Evolutionary conservation across 2,888 invertebrate genomes (phyloP).

Genomic region (Caenorhabditis doughertyi): DNA sequence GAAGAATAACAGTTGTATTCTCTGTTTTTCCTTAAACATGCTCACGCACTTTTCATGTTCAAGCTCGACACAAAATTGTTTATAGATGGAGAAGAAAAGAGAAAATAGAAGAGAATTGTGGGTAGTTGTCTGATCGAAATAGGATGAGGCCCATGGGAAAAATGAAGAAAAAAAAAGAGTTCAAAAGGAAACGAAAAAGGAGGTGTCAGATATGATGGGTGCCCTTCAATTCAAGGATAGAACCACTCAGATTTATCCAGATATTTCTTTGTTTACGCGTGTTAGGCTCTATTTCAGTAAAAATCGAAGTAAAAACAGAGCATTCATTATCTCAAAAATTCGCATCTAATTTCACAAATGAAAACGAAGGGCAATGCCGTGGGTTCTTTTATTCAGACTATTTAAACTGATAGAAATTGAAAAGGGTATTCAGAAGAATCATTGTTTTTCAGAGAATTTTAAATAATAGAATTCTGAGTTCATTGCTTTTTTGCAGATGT

Average conservation of each 20-base stretch:
- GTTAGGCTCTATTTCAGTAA: too few relatives aligned
- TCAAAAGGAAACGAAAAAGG: background rate
- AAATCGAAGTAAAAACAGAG: too few relatives aligned
- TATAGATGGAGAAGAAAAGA: slow-evolving; percentile 29
- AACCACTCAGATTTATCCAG: too few relatives aligned
- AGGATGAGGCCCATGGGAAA: slow-evolving; percentile 9
- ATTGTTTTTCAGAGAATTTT: background rate
- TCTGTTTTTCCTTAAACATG: slow-evolving; percentile 37
- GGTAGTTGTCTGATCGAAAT: slow-evolving; percentile 21
- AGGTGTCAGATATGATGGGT: background rate
- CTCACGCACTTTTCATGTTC: slow-evolving; percentile 44
- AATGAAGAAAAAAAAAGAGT: background rate
- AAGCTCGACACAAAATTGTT: slow-evolving; percentile 42
- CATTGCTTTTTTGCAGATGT: too few relatives aligned
- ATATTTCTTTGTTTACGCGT: too few relatives aligned
- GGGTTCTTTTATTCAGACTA: too few relatives aligned
- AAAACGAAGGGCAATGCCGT: background rate
- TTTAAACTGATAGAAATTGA: too few relatives aligned
- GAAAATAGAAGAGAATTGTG: background rate
- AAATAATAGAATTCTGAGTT: background rate
- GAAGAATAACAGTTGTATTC: slow-evolving; percentile 5
- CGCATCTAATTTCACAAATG: background rate
- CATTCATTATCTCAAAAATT: background rate
- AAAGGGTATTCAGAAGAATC: background rate
- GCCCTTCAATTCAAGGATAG: background rate